Evolutionary conservation across 2,888 invertebrate species (phyloP).

Genomic region (Dioctria rufipes): DNA sequence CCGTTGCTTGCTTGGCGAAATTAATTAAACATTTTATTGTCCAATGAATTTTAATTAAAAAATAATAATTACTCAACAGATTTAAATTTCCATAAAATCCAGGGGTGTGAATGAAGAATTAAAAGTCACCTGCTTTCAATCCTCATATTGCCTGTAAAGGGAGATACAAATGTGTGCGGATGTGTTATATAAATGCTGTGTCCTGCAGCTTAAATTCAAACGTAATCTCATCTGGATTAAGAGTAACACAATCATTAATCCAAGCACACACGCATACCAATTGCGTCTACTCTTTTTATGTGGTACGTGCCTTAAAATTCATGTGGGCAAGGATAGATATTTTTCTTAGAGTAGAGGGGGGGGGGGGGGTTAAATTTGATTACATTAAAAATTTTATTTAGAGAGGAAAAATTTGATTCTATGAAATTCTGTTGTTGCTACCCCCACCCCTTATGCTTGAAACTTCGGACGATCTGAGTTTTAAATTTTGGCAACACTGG

Average conservation of each 20-base stretch:
- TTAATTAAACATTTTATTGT: conserved; percentile 41
- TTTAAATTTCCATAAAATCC: conserved; percentile 36
- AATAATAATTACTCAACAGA: conserved; percentile 38
- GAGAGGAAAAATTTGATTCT: not conserved
- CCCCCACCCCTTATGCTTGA: not conserved
- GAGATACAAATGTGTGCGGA: not conserved
- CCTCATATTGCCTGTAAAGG: not conserved
- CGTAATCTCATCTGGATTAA: conserved; percentile 14
- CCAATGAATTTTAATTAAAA: conserved; percentile 36
- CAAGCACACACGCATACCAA: too few relatives aligned
- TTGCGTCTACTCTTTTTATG: too few relatives aligned
- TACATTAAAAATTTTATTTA: not conserved
- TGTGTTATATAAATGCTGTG: not conserved
- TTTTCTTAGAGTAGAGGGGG: too few relatives aligned
- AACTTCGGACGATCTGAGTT: not conserved
- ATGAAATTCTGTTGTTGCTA: not conserved
- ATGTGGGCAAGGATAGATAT: too few relatives aligned
- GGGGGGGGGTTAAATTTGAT: not conserved
- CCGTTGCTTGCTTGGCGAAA: too few relatives aligned
- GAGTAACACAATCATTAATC: conserved; percentile 1
- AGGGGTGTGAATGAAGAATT: conserved; percentile 16
- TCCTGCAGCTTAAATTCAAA: conserved; percentile 6
- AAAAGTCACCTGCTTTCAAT: conserved; percentile 5
- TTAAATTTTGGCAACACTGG: not conserved
- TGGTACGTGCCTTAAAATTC: too few relatives aligned